Evolutionary conservation across 1,140 invertebrate species (phyloP), one percentile per base, ranked within the genome.

Genomic region (Drosophila ambigua): DNA sequence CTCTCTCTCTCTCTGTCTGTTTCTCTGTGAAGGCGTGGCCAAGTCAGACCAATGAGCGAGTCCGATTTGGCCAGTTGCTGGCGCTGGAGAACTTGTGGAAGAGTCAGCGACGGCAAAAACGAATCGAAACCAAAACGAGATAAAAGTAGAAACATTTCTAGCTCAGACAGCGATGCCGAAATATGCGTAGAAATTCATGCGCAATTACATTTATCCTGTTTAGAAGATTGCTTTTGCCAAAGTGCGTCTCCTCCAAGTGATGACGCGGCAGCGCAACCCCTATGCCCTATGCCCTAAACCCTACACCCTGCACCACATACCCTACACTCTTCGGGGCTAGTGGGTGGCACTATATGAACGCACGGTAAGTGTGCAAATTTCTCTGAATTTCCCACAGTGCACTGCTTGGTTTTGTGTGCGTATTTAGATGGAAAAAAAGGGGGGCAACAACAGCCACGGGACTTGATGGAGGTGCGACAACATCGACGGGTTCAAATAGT

Each of bases 131-230:
- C 8, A n/a, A 43, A 69, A 57, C 66, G 44, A 31, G 52, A 45
- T 49, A 16, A 74, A 49, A 61, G 53, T 54, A 54, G 53, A 85
- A 77, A 81, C 82, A 82, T 82, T 87, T 72, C 74, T 66, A 73
- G 79, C 68, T 52, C 55, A 72, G 81, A 77, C 77, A 51, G 67
- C 73, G 62, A 64, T 68, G 65, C 54, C 65, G 53, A 87, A 85
- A 87, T 79, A 90, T 91, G 90, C 90, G 90, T 91, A 91, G 85
- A 91, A 91, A 90, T 91, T 91, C 90, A 91, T 91, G 90, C 90
- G 90, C 90, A 91, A 91, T 91, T 91, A 91, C 90, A 89, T 91
- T 91, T 91, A 91, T 91, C 90, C 90, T 91, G 90, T 91, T 91
- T 91, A 88, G 78, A 79, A 90, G 80, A 91, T 91, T 91, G 89